A percentile compares a stretch with the other conserved stretches of the same genome.
Conservation (phyloP, 2,888 invertebrate species). For the Rhagium mordax region DNA sequence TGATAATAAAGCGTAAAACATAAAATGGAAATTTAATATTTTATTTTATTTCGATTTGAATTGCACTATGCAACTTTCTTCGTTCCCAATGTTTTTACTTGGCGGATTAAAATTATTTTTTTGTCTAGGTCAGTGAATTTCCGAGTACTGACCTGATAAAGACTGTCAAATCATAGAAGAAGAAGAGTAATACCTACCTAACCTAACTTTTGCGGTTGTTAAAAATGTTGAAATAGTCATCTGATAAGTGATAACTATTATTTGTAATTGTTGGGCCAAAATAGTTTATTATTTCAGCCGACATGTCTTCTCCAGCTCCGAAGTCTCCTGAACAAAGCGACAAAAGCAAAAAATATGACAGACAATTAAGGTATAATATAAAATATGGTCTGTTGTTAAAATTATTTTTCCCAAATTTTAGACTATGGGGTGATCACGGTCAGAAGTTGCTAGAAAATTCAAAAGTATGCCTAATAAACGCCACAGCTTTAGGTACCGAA, state of each 20-base stretch:
- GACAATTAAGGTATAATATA: conserved; percentile 74
- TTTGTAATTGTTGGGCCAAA: neutral
- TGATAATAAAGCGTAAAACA: neutral
- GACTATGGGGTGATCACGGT: conserved; percentile 99
- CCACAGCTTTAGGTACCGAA: conserved; percentile 94
- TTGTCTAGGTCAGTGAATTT: neutral
- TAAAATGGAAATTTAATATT: too few species aligned
- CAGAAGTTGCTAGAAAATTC: conserved; percentile 91
- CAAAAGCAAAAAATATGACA: conserved; percentile 82
- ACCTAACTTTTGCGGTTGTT: neutral
- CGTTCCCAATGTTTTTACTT: too few species aligned
- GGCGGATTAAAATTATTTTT: too few species aligned
- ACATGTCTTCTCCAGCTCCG: conserved; percentile 77
- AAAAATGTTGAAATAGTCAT: too few species aligned
- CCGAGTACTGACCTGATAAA: neutral
- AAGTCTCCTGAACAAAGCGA: conserved; percentile 79
- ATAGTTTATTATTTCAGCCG: neutral
- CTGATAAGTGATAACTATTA: too few species aligned
- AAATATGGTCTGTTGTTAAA: neutral
- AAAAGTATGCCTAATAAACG: conserved; percentile 94
- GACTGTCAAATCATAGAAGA: neutral
- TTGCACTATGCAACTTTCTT: too few species aligned
- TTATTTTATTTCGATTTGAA: too few species aligned
- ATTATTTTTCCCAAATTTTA: conserved; percentile 63
- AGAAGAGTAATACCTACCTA: neutral